Base-by-base conservation (phyloP, 2,888 invertebrate genomes). In the Altica lythri region DNA sequence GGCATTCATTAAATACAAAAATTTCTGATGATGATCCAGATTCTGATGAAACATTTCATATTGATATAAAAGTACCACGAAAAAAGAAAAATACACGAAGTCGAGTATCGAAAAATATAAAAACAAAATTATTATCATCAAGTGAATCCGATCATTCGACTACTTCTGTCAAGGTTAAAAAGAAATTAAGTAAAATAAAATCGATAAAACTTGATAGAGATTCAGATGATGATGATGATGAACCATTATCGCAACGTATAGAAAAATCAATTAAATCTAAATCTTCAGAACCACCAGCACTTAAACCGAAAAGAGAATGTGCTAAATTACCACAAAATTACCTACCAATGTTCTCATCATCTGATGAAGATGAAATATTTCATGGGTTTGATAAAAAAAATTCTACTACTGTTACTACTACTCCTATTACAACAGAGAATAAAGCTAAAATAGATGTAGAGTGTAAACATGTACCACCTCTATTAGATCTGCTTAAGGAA, bases 211-310 rank as follows among this genome's bases (percentile, higher is more conserved):
- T 43, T 2, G 57, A 50, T 6, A 63, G 55, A 2, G 59, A 59
- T 17, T 83, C 83, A 54, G 82, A 80, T 63, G 85, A 85, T 67
- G 85, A 85, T 1, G 86, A 86, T 63, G 86, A 86, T 64, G 86
- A 86, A 68, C 84, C 84, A 6, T 66, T 86, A 44, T 83, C 82
- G 13, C 80, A 84, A 66, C 72, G 83, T 16, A 78, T 22, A 42
- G 34, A 27, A 8, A 35, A 13, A 51, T 59, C 49, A 58, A 45
- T 35, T n/a, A n/a, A n/a, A 25, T 43, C 17, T 1, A 42, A 19
- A 12, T 55, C 44, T 9, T 43, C 48, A n/a, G 60, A 61, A 12
- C 18, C 29, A 55, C 54, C 43, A 16, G 62, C 65, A 49, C 47
- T 55, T 4, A 76, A 76, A 62, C 75, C 72, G 16, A 76, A 75